Evolutionary conservation across 2,113 vertebrate species (phyloP), one percentile per base, ranked within the genome.

Genomic region (Cranoglanis bouderius): DNA sequence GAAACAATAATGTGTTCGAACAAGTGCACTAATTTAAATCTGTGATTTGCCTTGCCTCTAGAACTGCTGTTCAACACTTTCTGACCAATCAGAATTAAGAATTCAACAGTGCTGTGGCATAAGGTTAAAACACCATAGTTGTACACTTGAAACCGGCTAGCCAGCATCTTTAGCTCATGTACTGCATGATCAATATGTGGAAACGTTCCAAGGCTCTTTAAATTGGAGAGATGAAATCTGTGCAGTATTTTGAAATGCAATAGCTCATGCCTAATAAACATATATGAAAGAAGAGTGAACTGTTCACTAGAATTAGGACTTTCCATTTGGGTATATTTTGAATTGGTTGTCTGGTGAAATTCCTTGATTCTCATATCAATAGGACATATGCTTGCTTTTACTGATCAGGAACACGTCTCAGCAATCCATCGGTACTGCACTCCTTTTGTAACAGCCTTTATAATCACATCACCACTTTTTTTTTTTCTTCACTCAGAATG

Each of bases 401-500:
- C 46, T 78, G 43, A 29, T 53, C 51, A n/a, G 8, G 8, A 55
- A 43, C 32, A 6, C 7, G 13, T 61, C 35, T 59, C 8, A 10
- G 19, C 51, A 80, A 80, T 49, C 40, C 29, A 3, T 32, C 29
- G 24, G 35, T 35, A 38, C 26, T 55, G 6, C 32, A 7, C 13
- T 24, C 57, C 51, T 90, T 78, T 38, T 49, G 24, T 84, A 59
- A 55, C n/a, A 74, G 70, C 35, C 38, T 78, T 75, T n/a, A 70
- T 70, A 40, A 70, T 85, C 75, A 70, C 75, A 46, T 87, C 57
- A 61, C 51, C 29, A 26, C 35, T 65, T 61, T 32, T 32, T 65
- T 61, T 32, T 32, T 4, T 46, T 12, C 26, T 43, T 53, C 35
- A 43, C 57, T 57, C 46, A 5, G 46, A 67, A 84, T 86, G 84